Percentiles rank a stretch among this genome's conserved stretches.
These are phyloP conservation scores for Bombylius major DNA, from an alignment of 2,888 invertebrate species.

Conservation along the genomic window DNA sequence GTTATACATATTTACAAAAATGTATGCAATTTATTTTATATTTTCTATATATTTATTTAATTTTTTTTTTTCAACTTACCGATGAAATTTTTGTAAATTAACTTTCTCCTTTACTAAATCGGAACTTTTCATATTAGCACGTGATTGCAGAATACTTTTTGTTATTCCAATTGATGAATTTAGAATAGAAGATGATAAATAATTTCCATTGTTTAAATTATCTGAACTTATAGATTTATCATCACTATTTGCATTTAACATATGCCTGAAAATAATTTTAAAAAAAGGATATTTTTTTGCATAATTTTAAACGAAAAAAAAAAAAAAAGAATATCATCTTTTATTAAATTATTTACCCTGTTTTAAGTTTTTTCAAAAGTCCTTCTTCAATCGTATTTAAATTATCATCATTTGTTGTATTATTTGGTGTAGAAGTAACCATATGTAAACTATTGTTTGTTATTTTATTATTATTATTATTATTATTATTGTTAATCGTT, in stretches of 20 bases:
- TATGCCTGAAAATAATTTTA: not conserved
- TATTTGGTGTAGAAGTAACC: slow-evolving; percentile 3
- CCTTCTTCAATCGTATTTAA: too few relatives aligned
- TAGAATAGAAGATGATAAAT: too few relatives aligned
- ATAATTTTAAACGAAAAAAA: too few relatives aligned
- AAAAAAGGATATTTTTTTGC: not conserved
- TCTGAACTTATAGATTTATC: not conserved
- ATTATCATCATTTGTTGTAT: not conserved
- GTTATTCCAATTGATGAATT: slow-evolving; percentile 9
- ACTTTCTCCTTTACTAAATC: slow-evolving; percentile 27
- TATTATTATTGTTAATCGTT: not conserved
- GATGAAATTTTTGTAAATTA: slow-evolving; percentile 23
- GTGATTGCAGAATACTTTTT: slow-evolving; percentile 23
- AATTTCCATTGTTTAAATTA: not conserved
- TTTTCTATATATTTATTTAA: too few relatives aligned
- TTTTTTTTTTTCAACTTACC: slow-evolving; percentile 17
- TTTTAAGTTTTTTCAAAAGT: too few relatives aligned
- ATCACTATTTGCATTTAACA: not conserved
- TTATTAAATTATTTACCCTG: too few relatives aligned
- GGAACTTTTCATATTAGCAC: slow-evolving; percentile 26
- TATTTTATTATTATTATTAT: not conserved
- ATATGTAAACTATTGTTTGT: not conserved
- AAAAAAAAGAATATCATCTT: too few relatives aligned
- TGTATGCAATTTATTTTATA: too few relatives aligned
- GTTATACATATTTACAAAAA: too few relatives aligned